A percentile compares a stretch with the other conserved stretches of the same genome.
These are phyloP conservation scores for Apogon talboti DNA, from an alignment of 2,797 vertebrate species.

Conservation along the genomic window DNA sequence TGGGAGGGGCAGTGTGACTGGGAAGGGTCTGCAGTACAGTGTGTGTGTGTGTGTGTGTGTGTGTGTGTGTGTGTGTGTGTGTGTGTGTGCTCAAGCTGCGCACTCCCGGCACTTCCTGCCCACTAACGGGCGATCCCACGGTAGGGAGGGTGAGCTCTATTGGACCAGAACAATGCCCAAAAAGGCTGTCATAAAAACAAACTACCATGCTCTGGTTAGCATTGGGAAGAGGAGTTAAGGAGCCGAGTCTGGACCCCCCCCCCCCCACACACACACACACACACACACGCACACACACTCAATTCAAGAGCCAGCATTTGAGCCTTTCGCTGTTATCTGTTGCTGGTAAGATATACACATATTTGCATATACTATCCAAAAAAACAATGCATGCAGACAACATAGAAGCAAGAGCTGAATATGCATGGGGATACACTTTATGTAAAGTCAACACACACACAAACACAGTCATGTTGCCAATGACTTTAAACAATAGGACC, in stretches of 20 bases:
- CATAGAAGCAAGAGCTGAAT: constrained; percentile 43
- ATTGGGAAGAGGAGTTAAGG: constrained; percentile 44
- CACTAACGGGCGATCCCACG: constrained; percentile 78
- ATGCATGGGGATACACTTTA: constrained; percentile 34
- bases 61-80: constrained; percentile 43
- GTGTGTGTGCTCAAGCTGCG: constrained; percentile 61
- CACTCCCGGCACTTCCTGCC: constrained; percentile 79
- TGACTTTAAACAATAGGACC: constrained; percentile 61
- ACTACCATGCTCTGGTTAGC: constrained; percentile 73
- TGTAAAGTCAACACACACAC: constrained; percentile 33
- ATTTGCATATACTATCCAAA: constrained; percentile 39
- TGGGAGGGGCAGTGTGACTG: constrained; percentile 47
- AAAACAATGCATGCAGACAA: constrained; percentile 40
- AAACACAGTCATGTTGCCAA: constrained; percentile 17
- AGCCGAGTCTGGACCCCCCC: constrained; percentile 29
- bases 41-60: constrained; percentile 45
- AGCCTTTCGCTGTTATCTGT: constrained; percentile 29
- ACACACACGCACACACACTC: constrained; percentile 35
- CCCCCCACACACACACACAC: constrained; percentile 20
- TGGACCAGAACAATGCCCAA: constrained; percentile 80
- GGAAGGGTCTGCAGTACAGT: constrained; percentile 40
- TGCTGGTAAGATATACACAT: constrained; percentile 18
- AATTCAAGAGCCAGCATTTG: constrained; percentile 11
- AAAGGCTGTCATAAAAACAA: constrained; percentile 81
- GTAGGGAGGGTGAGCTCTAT: constrained; percentile 73